Conservation (phyloP, 2,888 invertebrate genomes). For the Strigamia maritima region DNA sequence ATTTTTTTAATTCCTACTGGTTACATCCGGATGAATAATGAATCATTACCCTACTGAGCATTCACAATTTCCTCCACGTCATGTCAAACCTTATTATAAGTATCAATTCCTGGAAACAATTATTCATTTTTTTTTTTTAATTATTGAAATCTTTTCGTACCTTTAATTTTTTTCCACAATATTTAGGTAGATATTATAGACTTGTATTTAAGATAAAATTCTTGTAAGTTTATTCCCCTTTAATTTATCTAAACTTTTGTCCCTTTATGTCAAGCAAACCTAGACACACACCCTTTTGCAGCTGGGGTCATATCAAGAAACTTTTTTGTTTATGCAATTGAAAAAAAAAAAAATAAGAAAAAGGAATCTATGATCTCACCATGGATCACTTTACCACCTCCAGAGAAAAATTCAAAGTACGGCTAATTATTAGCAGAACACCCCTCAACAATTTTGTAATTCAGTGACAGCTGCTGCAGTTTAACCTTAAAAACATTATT, state of each 20-base stretch:
- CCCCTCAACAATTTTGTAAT: slow-evolving; percentile 8
- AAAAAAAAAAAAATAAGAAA: neutral
- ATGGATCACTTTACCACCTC: slow-evolving; percentile 20
- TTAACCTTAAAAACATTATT: neutral
- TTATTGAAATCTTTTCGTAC: neutral
- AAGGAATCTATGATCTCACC: neutral
- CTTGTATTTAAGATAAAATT: neutral
- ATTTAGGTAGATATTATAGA: too few relatives aligned
- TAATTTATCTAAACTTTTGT: neutral
- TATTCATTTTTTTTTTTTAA: neutral
- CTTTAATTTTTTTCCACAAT: neutral
- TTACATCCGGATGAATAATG: neutral
- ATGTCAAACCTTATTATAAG: neutral
- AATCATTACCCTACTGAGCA: neutral
- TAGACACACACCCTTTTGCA: slow-evolving; percentile 22
- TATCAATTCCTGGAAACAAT: neutral
- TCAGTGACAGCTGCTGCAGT: neutral
- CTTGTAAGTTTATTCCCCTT: slow-evolving; percentile 2
- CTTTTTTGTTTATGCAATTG: neutral
- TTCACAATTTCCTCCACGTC: neutral
- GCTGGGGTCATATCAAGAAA: neutral
- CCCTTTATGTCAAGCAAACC: neutral
- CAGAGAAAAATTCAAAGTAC: slow-evolving; percentile 8
- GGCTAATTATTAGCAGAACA: slow-evolving; percentile 16
- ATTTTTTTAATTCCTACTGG: neutral